Evolutionary conservation across 2,888 invertebrate genomes (phyloP), one percentile per base, ranked within the genome.

Genomic region (Arrhopalites spinosus): DNA sequence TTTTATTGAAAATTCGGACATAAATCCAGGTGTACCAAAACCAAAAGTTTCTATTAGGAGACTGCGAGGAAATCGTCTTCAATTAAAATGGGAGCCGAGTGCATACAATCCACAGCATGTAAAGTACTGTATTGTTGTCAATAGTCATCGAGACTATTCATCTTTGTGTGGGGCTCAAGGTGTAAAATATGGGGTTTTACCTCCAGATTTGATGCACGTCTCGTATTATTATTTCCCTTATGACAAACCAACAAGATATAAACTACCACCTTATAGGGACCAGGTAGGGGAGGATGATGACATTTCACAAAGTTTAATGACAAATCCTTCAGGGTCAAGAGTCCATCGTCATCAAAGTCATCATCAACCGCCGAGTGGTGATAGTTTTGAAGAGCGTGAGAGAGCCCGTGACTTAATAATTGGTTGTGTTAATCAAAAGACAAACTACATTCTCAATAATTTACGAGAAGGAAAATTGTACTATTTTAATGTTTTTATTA

Each of bases 401-500:
- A 77, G 78, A 15, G 77, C 77, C n/a, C 75, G 79, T 8, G 85
- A 85, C 67, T 83, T 86, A 53, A 83, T 83, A 68, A 84, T 88
- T 66, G 85, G 86, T 13, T 89, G 89, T 82, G 86, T 88, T 0
- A 88, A 87, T 23, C 84, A 84, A 15, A 86, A 86, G 78, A 88
- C 87, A 1, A 87, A 87, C 80, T 87, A 87, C 83, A 87, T 87
- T 13, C 84, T 88, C 74, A 84, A 85, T 53, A 85, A 87, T 76
- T 84, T 88, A 27, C 85, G 85, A 74, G 86, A 86, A 36, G 87
- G 87, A 23, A 85, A 84, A 78, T 84, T 84, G 30, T 90, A 89
- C 83, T 88, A 86, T 83, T 86, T 89, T 73, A 87, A 88, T 83
- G 85, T 89, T 23, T 89, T 88, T 84, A 88, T 88, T 1, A 85